A percentile compares a stretch with the other conserved stretches of the same genome.
phyloP scores from a whole-genome alignment of 2,888 invertebrate genomes.

The Ceratothoa steindachneri region DNA sequence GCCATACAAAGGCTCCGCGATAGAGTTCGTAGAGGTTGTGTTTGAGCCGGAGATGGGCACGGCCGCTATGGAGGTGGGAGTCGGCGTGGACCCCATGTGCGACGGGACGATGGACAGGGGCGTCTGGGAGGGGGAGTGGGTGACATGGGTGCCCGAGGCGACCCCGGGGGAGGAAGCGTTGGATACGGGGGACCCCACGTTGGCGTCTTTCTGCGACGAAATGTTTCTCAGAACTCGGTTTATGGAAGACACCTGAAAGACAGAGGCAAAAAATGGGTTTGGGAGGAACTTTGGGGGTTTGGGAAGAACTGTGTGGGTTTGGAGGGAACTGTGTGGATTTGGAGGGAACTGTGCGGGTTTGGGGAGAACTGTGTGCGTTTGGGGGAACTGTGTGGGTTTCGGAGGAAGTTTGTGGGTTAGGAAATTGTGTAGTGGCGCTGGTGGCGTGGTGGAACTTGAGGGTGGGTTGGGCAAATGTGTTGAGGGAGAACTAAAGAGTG shows the following conservation, averaged over 20 bases:
- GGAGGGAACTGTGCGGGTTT: too few relatives aligned
- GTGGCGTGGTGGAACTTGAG: too few relatives aligned
- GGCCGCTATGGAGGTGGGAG: neutral
- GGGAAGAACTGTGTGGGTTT: too few relatives aligned
- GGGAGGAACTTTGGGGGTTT: too few relatives aligned
- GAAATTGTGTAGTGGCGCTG: too few relatives aligned
- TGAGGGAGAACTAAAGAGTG: too few relatives aligned
- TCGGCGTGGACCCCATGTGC: neutral
- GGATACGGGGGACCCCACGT: constrained; percentile 59
- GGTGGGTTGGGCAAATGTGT: too few relatives aligned
- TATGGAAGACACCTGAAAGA: constrained; percentile 87
- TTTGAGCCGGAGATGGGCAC: neutral
- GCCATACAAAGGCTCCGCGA: constrained; percentile 55
- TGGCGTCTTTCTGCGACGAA: constrained; percentile 93
- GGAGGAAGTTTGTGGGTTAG: too few relatives aligned
- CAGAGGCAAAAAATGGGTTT: too few relatives aligned
- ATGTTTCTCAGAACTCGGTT: constrained; percentile 94
- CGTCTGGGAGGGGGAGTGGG: neutral
- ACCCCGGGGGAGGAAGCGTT: constrained; percentile 82
- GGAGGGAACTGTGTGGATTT: too few relatives aligned
- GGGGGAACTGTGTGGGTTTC: too few relatives aligned
- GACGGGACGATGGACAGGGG: neutral
- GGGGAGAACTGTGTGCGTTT: too few relatives aligned
- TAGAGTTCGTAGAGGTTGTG: neutral
- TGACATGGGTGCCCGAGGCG: constrained; percentile 56